Evolutionary conservation across 2,797 vertebrate species (phyloP), one percentile per base, ranked within the genome.

Genomic region (Sandelia bainsii): DNA sequence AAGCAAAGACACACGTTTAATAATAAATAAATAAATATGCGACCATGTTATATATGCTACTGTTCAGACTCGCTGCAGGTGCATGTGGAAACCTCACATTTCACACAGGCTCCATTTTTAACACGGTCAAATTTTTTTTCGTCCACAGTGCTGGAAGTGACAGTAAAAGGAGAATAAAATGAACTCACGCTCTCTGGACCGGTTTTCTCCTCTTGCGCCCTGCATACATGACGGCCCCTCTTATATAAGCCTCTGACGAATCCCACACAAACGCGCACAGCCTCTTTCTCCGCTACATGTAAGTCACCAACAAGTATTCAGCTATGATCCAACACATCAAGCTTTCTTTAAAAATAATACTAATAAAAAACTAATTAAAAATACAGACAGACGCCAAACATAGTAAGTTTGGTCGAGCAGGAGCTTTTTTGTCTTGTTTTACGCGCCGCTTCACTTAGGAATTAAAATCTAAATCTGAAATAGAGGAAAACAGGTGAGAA

Each of bases 131-230:
- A 20, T 2, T 19, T 0, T 19, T 62, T 42, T 17, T 3, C 17
- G 40, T 9, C 5, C 0, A 49, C 11, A 12, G 3, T 0, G 48
- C 1, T 14, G 8, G 1, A n/a, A 25, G 4, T 11, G 2, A 14
- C 1, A 17, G 17, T 20, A n/a, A 48, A 8, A 19, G 0, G n/a
- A 66, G 51, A 46, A 16, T 7, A 2, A 53, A 27, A 6, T 4
- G 0, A 13, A 94, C 93, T 95, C 63, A 95, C 94, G 83, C 75
- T 85, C 93, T 92, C 75, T 91, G 93, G n/a, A 92, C 91, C 0
- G 94, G 92, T 91, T 94, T 94, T 84, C 93, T 95, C 90, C 94
- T 89, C 90, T 91, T 93, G 75, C 93, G 93, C 70, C 93, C 93
- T 1, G 93, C 93, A 29, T 93, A 94, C 94, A 94, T 93, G 70